Evolutionary conservation across 2,113 vertebrate genomes (phyloP), one percentile per base, ranked within the genome.

Genomic region (Triplophysa siluroides): DNA sequence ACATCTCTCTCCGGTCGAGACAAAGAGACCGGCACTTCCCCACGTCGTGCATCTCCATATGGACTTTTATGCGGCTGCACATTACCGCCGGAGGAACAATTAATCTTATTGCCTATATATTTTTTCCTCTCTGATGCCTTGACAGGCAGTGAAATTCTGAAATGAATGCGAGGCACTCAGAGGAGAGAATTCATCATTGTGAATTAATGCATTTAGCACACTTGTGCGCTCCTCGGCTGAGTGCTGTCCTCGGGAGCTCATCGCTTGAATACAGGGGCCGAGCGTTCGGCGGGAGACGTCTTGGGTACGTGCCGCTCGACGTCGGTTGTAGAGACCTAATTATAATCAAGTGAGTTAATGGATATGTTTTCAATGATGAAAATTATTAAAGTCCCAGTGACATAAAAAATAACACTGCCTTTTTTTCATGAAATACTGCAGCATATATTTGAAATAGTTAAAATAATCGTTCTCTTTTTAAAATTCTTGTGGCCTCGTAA

Each of bases 41-140:
- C 74, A 80, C 82, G 63, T 76, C 73, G 75, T 75, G 80, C 58
- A 64, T 87, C 81, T 84, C 88, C 87, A 84, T 83, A 82, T 87
- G 86, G 87, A 79, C 81, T 82, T 89, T 88, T 88, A 89, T 84
- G 70, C 81, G 80, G 83, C 76, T 52, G 76, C 60, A 63, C 68
- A 83, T 73, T 87, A 84, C 82, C 80, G 81, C 67, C 3, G 76
- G 81, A 78, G 70, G 83, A 78, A 86, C 80, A 70, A 89, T 90
- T 89, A 82, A 88, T 90, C 86, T 89, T 84, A 81, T 83, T 85
- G 87, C 85, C 83, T 80, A 86, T 76, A 62, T 82, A 87, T 85
- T 86, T 88, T 88, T 75, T 80, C 56, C 77, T 84, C 82, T 82
- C 84, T 86, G 79, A 81, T 64, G 79, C 77, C 23, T 76, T 79